Conservation (phyloP, 2,113 vertebrate genomes). For the Chaetura pelagica region DNA sequence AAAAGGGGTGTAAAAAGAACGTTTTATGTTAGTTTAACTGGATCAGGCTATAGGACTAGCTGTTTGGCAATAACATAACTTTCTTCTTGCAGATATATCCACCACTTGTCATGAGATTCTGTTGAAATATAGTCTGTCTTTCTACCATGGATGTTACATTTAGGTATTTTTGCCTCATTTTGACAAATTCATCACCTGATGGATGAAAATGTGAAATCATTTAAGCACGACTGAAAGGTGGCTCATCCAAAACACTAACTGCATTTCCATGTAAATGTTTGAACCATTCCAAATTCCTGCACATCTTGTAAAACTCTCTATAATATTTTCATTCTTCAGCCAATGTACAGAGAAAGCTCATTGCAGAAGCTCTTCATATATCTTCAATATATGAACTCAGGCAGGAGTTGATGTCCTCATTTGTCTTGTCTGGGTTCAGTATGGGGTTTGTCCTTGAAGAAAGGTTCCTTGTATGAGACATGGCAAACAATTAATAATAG, state of each 20-base stretch:
- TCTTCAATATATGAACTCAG: neutral
- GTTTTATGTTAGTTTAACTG: neutral
- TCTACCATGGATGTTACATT: neutral
- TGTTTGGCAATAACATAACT: neutral
- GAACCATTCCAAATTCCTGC: neutral
- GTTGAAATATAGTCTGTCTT: neutral
- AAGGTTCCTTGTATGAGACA: neutral
- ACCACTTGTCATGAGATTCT: neutral
- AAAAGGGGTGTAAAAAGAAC: neutral
- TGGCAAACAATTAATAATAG: constrained; percentile 14
- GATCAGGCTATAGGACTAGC: neutral
- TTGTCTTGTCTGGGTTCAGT: neutral
- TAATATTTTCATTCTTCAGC: neutral
- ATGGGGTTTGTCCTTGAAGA: neutral
- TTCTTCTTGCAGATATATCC: neutral
- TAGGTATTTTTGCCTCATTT: neutral
- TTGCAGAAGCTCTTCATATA: neutral
- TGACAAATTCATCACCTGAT: neutral
- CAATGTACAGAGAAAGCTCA: neutral
- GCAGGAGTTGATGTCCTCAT: neutral
- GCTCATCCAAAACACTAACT: neutral
- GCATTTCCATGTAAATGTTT: neutral
- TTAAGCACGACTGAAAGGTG: neutral
- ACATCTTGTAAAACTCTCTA: neutral
- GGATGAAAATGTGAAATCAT: neutral